Conservation (phyloP, 2,113 vertebrate species). For the Hirundichthys speculiger region DNA sequence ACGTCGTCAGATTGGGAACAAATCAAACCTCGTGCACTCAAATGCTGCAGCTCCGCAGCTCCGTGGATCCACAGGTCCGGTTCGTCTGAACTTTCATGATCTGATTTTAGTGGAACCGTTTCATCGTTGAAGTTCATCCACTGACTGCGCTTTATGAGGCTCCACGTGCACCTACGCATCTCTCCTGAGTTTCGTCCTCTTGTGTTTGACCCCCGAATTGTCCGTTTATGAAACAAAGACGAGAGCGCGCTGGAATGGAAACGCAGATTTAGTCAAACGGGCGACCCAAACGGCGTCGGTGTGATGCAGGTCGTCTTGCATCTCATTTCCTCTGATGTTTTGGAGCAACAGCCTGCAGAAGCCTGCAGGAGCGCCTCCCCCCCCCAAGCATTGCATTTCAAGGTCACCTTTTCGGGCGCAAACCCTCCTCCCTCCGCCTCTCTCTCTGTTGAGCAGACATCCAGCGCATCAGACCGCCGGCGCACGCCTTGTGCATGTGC, state of each 20-base stretch:
- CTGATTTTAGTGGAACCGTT: too few relatives aligned
- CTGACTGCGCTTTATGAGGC: background rate
- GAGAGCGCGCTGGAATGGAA: too few relatives aligned
- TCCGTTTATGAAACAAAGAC: too few relatives aligned
- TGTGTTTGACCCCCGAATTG: too few relatives aligned
- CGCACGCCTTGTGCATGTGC: too few relatives aligned
- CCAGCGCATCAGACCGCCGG: constrained; percentile 81
- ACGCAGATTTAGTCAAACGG: background rate
- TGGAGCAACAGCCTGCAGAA: constrained; percentile 5
- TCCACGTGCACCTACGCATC: too few relatives aligned
- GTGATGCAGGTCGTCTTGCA: constrained; percentile 5
- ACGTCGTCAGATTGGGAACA: too few relatives aligned
- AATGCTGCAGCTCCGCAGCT: too few relatives aligned
- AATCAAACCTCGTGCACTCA: too few relatives aligned
- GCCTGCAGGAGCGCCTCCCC: background rate
- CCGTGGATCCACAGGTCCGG: too few relatives aligned
- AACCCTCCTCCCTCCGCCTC: constrained; percentile 53
- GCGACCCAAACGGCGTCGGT: background rate
- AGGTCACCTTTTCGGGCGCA: constrained; percentile 80
- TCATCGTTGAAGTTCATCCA: background rate
- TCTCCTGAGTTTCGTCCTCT: too few relatives aligned
- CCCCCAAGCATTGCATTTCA: constrained; percentile 34
- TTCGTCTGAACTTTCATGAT: too few relatives aligned
- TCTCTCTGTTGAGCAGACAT: constrained; percentile 63
- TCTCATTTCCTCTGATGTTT: constrained; percentile 11